phyloP scores from a whole-genome alignment of 1,140 invertebrate genomes.

The Gryllus bimaculatus region DNA sequence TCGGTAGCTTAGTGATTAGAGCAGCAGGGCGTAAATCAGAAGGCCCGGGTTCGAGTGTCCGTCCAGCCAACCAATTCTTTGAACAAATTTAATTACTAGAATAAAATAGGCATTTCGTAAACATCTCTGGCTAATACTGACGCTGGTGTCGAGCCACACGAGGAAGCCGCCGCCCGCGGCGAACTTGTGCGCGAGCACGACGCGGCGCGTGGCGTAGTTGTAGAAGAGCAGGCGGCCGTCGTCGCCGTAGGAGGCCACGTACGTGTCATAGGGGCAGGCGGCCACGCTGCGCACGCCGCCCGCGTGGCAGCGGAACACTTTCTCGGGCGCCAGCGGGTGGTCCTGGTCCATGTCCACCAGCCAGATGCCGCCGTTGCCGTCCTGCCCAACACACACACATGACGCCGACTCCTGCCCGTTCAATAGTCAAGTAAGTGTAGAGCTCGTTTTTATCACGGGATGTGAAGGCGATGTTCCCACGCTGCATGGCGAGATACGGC shows the following conservation, averaged over 20 bases:
- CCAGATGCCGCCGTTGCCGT: slow-evolving; percentile 76
- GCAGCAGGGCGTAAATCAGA: no score
- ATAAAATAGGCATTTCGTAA: no score
- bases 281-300: slow-evolving; percentile 60
- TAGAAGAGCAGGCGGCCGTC: slow-evolving; percentile 62
- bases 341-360: slow-evolving; percentile 61
- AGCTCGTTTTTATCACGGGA: no score
- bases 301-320: slow-evolving; percentile 62
- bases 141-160: slow-evolving; percentile 59
- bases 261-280: slow-evolving; percentile 51
- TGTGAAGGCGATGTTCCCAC: no score
- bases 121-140: no score
- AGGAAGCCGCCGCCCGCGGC: slow-evolving; percentile 48
- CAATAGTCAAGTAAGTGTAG: no score
- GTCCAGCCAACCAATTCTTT: no score
- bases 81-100: no score
- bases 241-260: slow-evolving; percentile 56
- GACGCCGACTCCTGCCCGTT: no score
- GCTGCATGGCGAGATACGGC: no score
- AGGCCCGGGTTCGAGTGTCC: no score
- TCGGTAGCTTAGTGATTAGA: no score
- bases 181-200: slow-evolving; percentile 52
- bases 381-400: slow-evolving; percentile 40
- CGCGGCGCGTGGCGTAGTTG: slow-evolving; percentile 47
- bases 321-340: slow-evolving; percentile 42